A percentile compares a stretch with the other conserved stretches of the same genome.
These are phyloP conservation scores for Rana temporaria DNA, from an alignment of 2,113 vertebrate genomes.

Conservation along the genomic window DNA sequence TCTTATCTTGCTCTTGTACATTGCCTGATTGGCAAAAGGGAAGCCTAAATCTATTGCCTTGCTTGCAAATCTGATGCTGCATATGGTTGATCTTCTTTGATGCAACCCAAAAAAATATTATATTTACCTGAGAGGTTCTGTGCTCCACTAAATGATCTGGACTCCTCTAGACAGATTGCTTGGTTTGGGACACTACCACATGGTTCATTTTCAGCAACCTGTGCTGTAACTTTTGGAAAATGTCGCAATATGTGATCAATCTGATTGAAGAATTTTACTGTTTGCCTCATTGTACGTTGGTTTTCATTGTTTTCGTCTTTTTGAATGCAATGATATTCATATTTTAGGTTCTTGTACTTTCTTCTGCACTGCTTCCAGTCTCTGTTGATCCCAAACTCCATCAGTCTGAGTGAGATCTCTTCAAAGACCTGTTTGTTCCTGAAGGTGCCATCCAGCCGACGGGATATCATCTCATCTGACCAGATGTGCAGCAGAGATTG, in stretches of 20 bases:
- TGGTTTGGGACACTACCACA: constrained; percentile 58
- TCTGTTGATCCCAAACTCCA: constrained; percentile 82
- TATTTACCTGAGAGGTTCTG: constrained; percentile 11
- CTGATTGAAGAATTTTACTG: constrained; percentile 87
- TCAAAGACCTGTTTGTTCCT: constrained; percentile 89
- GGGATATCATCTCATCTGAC: constrained; percentile 82
- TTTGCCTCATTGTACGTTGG: constrained; percentile 69
- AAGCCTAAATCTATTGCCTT: no score
- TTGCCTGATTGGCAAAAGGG: no score
- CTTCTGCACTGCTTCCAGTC: constrained; percentile 90
- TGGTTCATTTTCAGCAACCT: constrained; percentile 56
- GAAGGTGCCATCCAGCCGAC: constrained; percentile 83
- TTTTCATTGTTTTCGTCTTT: constrained; percentile 76
- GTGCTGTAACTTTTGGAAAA: constrained; percentile 59
- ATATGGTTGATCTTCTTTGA: no score
- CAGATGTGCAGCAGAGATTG: constrained; percentile 80
- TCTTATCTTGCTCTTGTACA: no score
- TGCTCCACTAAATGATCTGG: neutral
- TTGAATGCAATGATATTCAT: constrained; percentile 83
- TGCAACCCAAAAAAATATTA: neutral
- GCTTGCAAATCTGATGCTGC: no score
- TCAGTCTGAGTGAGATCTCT: constrained; percentile 81
- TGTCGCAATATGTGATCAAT: constrained; percentile 80
- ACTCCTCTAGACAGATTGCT: neutral
- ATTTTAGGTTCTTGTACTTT: constrained; percentile 91